These are phyloP conservation scores for Standfussiana lucernea DNA, from an alignment of 2,888 invertebrate species.

Conservation along the genomic window DNA sequence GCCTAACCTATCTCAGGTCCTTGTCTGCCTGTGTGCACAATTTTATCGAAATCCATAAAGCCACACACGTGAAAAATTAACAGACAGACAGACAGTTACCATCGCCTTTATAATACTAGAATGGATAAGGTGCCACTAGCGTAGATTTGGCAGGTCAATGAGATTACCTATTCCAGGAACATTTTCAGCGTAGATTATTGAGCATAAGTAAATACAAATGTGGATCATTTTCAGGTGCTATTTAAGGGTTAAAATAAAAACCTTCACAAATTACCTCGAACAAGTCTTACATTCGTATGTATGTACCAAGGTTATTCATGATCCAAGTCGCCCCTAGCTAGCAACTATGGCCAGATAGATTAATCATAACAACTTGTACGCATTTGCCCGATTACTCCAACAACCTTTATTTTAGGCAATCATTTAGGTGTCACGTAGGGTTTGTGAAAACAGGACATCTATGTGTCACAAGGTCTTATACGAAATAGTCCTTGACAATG, in stretches of 20 bases:
- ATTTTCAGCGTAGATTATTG: background rate
- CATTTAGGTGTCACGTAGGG: background rate
- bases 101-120: background rate
- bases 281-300: background rate
- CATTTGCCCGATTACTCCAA: background rate
- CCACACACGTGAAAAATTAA: background rate
- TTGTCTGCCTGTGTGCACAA: background rate
- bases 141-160: background rate
- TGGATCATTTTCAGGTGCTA: background rate
- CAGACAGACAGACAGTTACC: background rate
- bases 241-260: slow-evolving; percentile 2
- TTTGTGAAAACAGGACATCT: background rate
- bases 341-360: background rate
- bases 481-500: background rate
- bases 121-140: background rate
- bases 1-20: background rate
- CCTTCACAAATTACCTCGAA: background rate
- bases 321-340: background rate
- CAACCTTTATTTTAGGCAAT: background rate
- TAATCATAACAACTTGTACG: background rate
- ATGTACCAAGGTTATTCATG: background rate
- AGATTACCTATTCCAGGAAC: background rate
- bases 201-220: background rate
- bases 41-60: background rate
- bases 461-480: background rate